These are phyloP conservation scores for Bibio marci DNA, from an alignment of 2,888 invertebrate species.

Conservation along the genomic window DNA sequence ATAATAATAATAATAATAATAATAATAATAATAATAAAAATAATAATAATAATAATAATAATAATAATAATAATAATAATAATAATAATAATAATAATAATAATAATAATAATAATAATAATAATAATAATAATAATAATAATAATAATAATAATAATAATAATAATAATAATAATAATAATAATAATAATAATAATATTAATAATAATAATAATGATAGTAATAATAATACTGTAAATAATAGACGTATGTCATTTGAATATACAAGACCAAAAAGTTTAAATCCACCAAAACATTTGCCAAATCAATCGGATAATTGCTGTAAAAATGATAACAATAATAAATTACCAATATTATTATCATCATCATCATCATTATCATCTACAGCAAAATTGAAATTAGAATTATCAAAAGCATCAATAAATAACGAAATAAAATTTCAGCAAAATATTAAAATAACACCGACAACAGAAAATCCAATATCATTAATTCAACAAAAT, in stretches of 20 bases:
- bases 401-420: conserved; percentile 4
- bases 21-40: conserved; percentile 4
- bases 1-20: conserved; percentile 24
- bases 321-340: conserved; percentile 7
- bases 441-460: conserved; percentile 29
- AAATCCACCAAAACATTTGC: conserved; percentile 36
- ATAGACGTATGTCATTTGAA: conserved; percentile 42
- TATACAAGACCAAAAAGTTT: conserved; percentile 37
- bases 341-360: not conserved
- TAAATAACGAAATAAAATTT: conserved; percentile 15
- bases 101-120: conserved; percentile 16
- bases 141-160: conserved; percentile 22
- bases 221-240: conserved; percentile 7
- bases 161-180: conserved; percentile 9
- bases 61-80: conserved; percentile 13
- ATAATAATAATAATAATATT: conserved; percentile 19
- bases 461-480: conserved; percentile 43
- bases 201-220: conserved; percentile 15
- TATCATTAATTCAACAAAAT: conserved; percentile 37
- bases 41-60: conserved; percentile 21
- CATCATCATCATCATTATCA: not conserved
- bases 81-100: conserved; percentile 18
- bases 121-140: conserved; percentile 7
- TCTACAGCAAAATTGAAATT: no score
- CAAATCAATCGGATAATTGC: conserved; percentile 15